Percentiles rank a stretch among this genome's conserved stretches.
Conservation (phyloP, 2,797 vertebrate genomes). For the Acipenser ruthenus region DNA sequence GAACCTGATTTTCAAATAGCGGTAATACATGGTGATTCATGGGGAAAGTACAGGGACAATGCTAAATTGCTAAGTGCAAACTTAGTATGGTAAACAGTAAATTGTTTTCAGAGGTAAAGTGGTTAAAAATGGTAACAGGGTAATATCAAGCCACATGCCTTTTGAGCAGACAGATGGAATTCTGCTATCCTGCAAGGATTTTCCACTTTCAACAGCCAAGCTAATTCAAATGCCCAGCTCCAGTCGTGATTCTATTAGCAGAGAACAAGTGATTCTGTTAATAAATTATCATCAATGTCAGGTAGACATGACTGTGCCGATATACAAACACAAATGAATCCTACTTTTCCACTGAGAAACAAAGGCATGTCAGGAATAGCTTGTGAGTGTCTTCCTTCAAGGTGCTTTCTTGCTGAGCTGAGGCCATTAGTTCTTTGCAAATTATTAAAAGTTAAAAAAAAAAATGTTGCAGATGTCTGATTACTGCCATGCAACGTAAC, state of each 20-base stretch:
- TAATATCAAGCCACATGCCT: no score
- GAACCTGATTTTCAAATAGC: no score
- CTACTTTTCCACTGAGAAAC: background rate
- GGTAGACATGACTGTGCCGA: background rate
- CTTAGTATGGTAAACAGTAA: no score
- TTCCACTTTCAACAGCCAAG: conserved; percentile 63
- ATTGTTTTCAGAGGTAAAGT: no score
- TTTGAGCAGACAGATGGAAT: conserved; percentile 56
- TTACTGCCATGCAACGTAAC: conserved; percentile 5
- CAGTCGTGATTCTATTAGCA: conserved; percentile 56
- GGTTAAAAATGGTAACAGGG: no score
- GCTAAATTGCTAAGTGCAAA: no score
- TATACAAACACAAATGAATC: background rate
- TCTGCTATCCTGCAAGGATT: conserved; percentile 51
- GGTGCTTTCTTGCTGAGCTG: conserved; percentile 37
- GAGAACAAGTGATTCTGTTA: conserved; percentile 50
- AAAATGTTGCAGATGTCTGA: background rate
- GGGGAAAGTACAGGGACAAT: no score
- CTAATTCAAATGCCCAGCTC: conserved; percentile 59
- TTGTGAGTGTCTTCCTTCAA: no score
- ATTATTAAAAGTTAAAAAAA: no score
- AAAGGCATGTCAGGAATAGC: no score
- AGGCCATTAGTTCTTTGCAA: background rate
- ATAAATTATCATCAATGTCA: conserved; percentile 30
- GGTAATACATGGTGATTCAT: no score